Evolutionary conservation across 2,888 invertebrate genomes (phyloP).

Genomic region (Anarsia innoxiella): DNA sequence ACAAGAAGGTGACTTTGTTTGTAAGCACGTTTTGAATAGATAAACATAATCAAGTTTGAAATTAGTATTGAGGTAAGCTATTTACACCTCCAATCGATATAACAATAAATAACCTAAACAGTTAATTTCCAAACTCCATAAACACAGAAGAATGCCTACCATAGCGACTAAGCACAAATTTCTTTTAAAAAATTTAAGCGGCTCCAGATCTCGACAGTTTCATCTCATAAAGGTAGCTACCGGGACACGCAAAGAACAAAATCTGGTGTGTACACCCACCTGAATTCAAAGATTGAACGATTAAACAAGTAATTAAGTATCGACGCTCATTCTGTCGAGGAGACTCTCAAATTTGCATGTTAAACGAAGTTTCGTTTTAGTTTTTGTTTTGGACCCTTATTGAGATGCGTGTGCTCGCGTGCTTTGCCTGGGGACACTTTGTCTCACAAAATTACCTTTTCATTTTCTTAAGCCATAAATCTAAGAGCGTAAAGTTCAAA

Average conservation of each 20-base stretch:
- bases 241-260: constrained; percentile 16
- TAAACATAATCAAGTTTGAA: too few species aligned
- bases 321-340: constrained; percentile 70
- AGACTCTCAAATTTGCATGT: constrained; percentile 74
- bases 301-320: constrained; percentile 74
- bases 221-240: constrained; percentile 26
- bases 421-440: constrained; percentile 49
- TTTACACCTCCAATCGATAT: too few species aligned
- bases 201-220: constrained; percentile 12
- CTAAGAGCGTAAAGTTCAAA: too few species aligned
- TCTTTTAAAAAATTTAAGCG: constrained; percentile 4
- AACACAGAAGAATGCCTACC: too few species aligned
- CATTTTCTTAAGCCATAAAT: constrained; percentile 22
- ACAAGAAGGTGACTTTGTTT: too few species aligned
- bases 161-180: constrained; percentile 6
- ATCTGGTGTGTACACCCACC: constrained; percentile 42
- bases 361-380: constrained; percentile 70
- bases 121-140: too few species aligned
- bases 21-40: too few species aligned
- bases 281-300: constrained; percentile 64
- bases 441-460: constrained; percentile 17
- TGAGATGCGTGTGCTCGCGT: constrained; percentile 62
- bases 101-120: too few species aligned
- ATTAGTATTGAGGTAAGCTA: too few species aligned
- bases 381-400: constrained; percentile 67